Base-by-base conservation (phyloP, 2,113 vertebrate genomes). In the Climacteris rufus region DNA sequence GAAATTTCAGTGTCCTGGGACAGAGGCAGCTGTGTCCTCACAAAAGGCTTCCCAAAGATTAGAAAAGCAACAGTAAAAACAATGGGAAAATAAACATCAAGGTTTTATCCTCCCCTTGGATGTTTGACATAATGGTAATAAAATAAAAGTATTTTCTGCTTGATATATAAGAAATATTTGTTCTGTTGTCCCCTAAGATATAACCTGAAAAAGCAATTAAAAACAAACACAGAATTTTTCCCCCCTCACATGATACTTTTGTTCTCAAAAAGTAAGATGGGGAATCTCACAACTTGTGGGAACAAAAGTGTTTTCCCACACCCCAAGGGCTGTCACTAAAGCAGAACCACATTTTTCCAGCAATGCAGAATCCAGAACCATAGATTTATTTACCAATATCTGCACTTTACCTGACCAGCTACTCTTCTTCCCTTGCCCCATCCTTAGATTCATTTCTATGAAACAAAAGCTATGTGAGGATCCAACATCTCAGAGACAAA, bases 201-300 rank as follows among this genome's bases (percentile, higher is more conserved):
- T 56, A 60, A 70, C 28, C 13, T n/a, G 35, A 66, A 64, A 40
- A 71, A 82, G 42, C 33, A 64, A 39, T 64, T 80, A 56, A 72
- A 59, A 65, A 50, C 2, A 50, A 53, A 12, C 17, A n/a, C 10
- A 28, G 22, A 42, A 20, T 6, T 6, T 31, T 16, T 11, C 4
- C 6, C 13, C 9, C 25, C 45, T 78, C 11, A 35, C 18, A 13
- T 3, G 7, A 35, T 15, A 9, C 13, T 44, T 52, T 37, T 78
- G 17, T 47, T 79, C 44, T 82, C 57, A 60, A 28, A 45, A 8
- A n/a, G 17, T 2, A n/a, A n/a, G 13, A 69, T 7, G 15, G 10
- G 24, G 7, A 35, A 68, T 2, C 35, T 52, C 40, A 23, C n/a
- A 30, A 13, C 23, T 4, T 20, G 7, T 0, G 1, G 40, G 25